Evolutionary conservation across 2,797 vertebrate genomes (phyloP).

Genomic region (Remorina albescens): DNA sequence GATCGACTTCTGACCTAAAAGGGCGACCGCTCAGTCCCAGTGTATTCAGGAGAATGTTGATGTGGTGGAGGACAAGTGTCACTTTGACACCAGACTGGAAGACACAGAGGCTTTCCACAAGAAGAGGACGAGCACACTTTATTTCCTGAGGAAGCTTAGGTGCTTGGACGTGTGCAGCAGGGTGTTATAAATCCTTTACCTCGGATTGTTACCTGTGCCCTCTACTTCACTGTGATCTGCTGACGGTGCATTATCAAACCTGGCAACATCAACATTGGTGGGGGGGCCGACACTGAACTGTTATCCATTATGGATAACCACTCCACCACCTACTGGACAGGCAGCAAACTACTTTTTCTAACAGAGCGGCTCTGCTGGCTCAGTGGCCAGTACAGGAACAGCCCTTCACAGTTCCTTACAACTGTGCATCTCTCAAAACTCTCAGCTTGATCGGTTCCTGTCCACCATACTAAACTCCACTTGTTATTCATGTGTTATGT

Average conservation of each 20-base stretch:
- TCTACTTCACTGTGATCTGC: not conserved
- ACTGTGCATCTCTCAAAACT: not conserved
- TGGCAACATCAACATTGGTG: not conserved
- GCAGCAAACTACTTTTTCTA: not conserved
- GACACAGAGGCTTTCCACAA: not conserved
- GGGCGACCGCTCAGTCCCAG: too few species aligned
- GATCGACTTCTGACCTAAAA: too few species aligned
- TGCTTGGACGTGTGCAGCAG: not conserved
- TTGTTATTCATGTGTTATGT: too few species aligned
- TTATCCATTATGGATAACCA: not conserved
- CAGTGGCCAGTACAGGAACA: not conserved
- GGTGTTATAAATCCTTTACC: not conserved
- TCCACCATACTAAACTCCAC: too few species aligned
- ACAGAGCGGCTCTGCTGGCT: not conserved
- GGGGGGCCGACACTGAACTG: not conserved
- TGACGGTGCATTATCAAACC: not conserved
- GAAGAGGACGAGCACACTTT: not conserved
- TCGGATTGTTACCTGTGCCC: not conserved
- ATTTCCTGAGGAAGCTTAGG: not conserved
- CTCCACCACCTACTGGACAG: not conserved
- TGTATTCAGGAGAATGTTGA: too few species aligned
- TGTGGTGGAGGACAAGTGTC: too few species aligned
- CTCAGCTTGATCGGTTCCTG: not conserved
- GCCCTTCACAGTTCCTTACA: not conserved
- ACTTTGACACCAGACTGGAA: not conserved